These are phyloP conservation scores for Hydrozoanthus tunicans DNA, from an alignment of 64 coral and sea anemone species.

Conservation along the genomic window DNA sequence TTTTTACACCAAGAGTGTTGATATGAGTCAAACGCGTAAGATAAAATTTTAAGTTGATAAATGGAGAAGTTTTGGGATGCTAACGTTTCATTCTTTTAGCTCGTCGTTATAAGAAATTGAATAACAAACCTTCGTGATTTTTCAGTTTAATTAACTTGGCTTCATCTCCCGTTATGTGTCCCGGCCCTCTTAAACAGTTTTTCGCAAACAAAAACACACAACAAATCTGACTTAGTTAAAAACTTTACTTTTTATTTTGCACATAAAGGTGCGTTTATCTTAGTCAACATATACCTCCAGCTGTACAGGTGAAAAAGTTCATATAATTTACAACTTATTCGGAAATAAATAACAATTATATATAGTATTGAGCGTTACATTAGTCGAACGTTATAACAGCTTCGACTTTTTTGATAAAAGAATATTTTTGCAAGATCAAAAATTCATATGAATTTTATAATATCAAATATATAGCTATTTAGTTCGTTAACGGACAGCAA, in stretches of 20 bases:
- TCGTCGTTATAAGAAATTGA: no score
- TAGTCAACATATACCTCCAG: conserved; percentile 43
- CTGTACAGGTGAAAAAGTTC: conserved; percentile 30
- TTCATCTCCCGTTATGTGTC: no score
- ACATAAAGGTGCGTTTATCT: conserved; percentile 45
- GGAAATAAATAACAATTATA: conserved; percentile 59
- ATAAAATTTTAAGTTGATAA: no score
- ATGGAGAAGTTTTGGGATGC: no score
- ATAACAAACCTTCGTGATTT: no score
- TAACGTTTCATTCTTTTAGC: no score
- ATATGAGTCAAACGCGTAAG: no score
- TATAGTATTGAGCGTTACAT: conserved; percentile 16
- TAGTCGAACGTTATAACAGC: not conserved
- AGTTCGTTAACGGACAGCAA: not conserved
- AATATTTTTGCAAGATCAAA: conserved; percentile 1
- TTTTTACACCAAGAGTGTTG: no score
- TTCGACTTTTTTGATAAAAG: conserved; percentile 31
- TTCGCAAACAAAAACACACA: no score
- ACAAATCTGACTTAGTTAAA: not conserved
- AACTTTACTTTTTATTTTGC: conserved; percentile 38
- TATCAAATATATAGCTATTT: conserved; percentile 54
- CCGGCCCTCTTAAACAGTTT: no score
- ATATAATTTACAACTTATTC: conserved; percentile 58
- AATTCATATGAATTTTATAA: conserved; percentile 17
- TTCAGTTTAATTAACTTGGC: no score